Conservation (phyloP, 2,888 invertebrate genomes). For the Apoderus coryli region DNA sequence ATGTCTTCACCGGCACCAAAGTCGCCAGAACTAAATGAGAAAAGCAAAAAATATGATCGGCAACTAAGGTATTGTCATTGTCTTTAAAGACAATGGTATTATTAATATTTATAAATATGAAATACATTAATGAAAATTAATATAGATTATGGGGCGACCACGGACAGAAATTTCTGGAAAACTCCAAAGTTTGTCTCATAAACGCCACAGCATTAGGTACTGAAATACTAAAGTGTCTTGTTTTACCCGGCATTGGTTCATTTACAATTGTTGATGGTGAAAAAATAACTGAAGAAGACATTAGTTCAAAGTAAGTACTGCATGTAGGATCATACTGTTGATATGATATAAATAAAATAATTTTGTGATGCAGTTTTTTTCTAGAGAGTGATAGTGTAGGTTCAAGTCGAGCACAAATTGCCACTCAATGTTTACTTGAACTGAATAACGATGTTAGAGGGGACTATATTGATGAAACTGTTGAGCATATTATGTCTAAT, state of each 20-base stretch:
- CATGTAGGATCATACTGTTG: no score
- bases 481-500: conserved; percentile 69
- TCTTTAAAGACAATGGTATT: no score
- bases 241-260: conserved; percentile 85
- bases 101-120: no score
- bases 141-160: conserved; percentile 94
- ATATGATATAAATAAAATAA: no score
- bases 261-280: conserved; percentile 88
- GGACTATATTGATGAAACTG: conserved; percentile 79
- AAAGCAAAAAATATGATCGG: conserved; percentile 59
- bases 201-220: conserved; percentile 90
- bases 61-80: conserved; percentile 46
- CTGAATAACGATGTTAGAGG: conserved; percentile 88
- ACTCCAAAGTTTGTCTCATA: conserved; percentile 80
- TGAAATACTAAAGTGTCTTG: conserved; percentile 87
- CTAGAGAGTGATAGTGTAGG: conserved; percentile 70
- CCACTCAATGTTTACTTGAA: conserved; percentile 71
- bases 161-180: conserved; percentile 82
- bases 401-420: conserved; percentile 68
- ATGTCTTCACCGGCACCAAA: conserved; percentile 53
- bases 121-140: conserved; percentile 4
- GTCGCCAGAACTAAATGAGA: conserved; percentile 51
- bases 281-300: conserved; percentile 77
- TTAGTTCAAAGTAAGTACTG: conserved; percentile 85
- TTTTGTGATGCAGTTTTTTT: conserved; percentile 62